These are phyloP conservation scores for Pterobdella sp. DNA, from an alignment of 2,888 invertebrate genomes.

Conservation along the genomic window DNA sequence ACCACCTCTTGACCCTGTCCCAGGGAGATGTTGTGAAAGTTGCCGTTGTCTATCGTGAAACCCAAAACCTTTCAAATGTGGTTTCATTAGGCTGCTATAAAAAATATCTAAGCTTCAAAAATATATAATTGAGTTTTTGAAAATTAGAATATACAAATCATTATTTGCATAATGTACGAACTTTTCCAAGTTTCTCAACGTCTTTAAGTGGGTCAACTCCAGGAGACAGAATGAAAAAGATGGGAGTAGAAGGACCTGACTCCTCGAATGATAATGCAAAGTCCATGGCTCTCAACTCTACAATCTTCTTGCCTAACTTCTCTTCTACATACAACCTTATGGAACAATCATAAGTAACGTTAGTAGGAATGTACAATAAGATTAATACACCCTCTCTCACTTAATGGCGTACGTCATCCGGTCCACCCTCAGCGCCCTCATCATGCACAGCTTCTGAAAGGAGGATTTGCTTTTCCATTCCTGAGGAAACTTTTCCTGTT, in stretches of 20 bases:
- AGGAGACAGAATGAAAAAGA: slow-evolving; percentile 91
- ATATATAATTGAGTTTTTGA: too few relatives aligned
- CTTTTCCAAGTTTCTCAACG: slow-evolving; percentile 77
- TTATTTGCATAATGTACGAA: too few relatives aligned
- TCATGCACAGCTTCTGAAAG: slow-evolving; percentile 85
- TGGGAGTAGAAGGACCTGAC: slow-evolving; percentile 82
- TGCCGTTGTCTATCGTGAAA: slow-evolving; percentile 67
- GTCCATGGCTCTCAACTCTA: slow-evolving; percentile 78
- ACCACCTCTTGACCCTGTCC: slow-evolving; percentile 89
- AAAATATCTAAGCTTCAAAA: not conserved
- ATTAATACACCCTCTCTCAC: slow-evolving; percentile 55
- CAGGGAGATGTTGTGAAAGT: slow-evolving; percentile 88
- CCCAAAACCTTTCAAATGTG: slow-evolving; percentile 57
- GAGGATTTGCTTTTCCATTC: slow-evolving; percentile 96
- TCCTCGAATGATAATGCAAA: slow-evolving; percentile 89
- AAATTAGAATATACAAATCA: too few relatives aligned
- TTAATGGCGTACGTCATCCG: slow-evolving; percentile 86
- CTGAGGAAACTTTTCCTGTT: slow-evolving; percentile 90
- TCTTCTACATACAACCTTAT: slow-evolving; percentile 82
- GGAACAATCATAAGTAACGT: not conserved
- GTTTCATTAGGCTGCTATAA: not conserved
- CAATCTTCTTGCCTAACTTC: slow-evolving; percentile 80
- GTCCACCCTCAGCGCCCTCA: slow-evolving; percentile 84
- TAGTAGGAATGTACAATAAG: not conserved
- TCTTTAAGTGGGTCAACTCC: slow-evolving; percentile 93